Evolutionary conservation across 2,113 vertebrate genomes (phyloP).

Genomic region (Oreocharis arfaki): DNA sequence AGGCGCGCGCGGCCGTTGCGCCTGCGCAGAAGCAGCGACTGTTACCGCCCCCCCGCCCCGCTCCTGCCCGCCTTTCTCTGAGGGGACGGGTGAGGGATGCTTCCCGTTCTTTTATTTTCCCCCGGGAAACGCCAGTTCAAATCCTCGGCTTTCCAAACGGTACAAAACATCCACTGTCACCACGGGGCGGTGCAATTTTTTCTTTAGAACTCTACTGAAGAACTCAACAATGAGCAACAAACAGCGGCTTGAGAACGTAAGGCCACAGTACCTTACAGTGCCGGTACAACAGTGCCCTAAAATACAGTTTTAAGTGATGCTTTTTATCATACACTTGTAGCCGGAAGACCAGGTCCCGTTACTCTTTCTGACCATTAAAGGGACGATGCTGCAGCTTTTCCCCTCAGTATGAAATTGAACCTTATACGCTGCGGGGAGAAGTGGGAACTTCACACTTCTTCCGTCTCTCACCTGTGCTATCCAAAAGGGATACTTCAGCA

Average conservation of each 20-base stretch:
- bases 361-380: accelerated
- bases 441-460: background rate
- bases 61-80: accelerated
- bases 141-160: accelerated
- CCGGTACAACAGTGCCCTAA: background rate
- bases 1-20: background rate
- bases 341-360: background rate
- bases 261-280: accelerated
- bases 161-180: accelerated
- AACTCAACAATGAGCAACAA: background rate
- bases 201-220: too few species aligned
- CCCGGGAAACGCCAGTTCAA: accelerated
- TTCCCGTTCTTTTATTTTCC: accelerated
- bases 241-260: background rate
- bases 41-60: accelerated
- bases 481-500: background rate
- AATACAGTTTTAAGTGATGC: accelerated
- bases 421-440: background rate
- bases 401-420: background rate
- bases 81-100: accelerated
- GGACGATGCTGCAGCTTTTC: background rate
- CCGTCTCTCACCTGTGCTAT: background rate
- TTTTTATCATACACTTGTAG: background rate
- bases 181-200: accelerated
- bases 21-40: accelerated